Base-by-base conservation (phyloP, 2,113 vertebrate species). In the Hippocampus zosterae region DNA sequence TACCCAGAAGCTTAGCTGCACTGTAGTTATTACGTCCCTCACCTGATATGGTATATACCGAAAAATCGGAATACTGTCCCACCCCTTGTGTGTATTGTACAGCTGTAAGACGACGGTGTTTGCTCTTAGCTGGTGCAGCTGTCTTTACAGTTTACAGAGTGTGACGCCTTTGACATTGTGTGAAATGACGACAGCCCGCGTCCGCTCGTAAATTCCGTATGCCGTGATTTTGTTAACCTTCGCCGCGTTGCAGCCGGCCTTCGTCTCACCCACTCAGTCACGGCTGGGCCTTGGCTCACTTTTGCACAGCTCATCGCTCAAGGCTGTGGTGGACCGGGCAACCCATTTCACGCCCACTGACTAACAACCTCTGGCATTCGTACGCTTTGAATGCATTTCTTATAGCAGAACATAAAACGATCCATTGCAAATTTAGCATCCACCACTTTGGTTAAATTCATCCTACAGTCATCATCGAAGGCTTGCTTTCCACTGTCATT, bases 221-320 rank as follows among this genome's bases (percentile, higher is more conserved):
- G 87, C 82, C 84, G 80, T 87, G 81, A 91, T 91, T 91, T 90
- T 85, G 80, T 88, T 90, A 90, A 90, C 87, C 88, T 90, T 83
- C 79, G 29, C 73, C 88, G 87, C 90, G 85, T 88, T 78, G 81
- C 82, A 67, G 74, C 81, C 81, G 61, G 82, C 82, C 84, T 79
- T 88, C 85, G 77, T 85, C 67, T 83, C 88, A 87, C 84, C 83
- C 85, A 89, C 84, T 89, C 89, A 84, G 79, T 90, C 90, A 89
- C 75, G 76, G 77, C 79, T 70, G 84, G 73, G 76, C 74, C 85
- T 82, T 76, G 2, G 64, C 69, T 81, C 19, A 68, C 79, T 73
- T 81, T 68, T 76, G 69, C 5, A 80, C 88, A 86, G 82, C 81
- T 84, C 87, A 86, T 85, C 70, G 71, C 79, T 87, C 84, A 86